Conservation (phyloP, 2,797 vertebrate species). For the Diglossa cyanea region DNA sequence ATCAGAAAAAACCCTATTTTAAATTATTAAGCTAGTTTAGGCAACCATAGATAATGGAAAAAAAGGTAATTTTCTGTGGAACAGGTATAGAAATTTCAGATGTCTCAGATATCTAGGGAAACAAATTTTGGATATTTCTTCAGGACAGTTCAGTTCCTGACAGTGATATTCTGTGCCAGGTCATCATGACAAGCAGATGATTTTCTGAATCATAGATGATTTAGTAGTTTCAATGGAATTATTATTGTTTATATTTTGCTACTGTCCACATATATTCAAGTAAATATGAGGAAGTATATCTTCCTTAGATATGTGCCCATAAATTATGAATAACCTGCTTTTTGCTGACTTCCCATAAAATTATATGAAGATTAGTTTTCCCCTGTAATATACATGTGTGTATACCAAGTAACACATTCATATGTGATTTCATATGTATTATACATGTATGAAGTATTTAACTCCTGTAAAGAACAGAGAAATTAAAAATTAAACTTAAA, state of each 20-base stretch:
- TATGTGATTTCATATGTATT: background rate
- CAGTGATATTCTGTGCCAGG: background rate
- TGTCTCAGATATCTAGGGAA: background rate
- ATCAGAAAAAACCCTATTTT: background rate
- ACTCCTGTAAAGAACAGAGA: background rate
- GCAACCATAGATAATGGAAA: background rate
- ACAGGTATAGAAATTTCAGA: background rate
- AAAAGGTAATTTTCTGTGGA: background rate
- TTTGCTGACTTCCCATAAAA: background rate
- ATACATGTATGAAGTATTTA: background rate
- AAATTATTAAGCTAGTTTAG: background rate
- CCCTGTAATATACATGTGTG: background rate
- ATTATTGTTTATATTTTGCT: background rate
- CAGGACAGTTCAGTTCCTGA: background rate
- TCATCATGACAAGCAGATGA: background rate
- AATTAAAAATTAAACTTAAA: background rate
- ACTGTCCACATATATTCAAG: background rate
- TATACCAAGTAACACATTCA: accelerated
- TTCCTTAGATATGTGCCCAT: background rate
- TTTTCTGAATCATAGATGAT: background rate
- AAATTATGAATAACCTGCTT: background rate
- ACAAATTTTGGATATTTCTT: background rate
- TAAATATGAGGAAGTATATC: background rate
- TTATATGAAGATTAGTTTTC: background rate
- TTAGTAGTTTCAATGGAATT: background rate